Conservation (phyloP, 2,888 invertebrate species). For the Xestia sexstrigata region DNA sequence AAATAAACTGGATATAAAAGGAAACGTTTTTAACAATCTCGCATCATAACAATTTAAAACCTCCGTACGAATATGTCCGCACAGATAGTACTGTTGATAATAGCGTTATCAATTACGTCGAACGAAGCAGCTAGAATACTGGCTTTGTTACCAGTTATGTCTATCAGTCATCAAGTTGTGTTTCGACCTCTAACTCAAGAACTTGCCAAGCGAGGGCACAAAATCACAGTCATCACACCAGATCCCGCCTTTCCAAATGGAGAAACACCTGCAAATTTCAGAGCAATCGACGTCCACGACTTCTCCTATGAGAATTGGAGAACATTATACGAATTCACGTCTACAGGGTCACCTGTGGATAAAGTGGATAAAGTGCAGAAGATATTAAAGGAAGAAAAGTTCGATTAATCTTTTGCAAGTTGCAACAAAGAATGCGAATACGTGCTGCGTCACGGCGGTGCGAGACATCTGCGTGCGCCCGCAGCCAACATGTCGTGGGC, state of each 20-base stretch:
- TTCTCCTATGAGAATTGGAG: slow-evolving; percentile 66
- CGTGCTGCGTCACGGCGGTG: slow-evolving; percentile 70
- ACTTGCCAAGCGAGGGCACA: slow-evolving; percentile 66
- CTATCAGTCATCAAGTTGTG: slow-evolving; percentile 61
- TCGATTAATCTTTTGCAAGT: background rate
- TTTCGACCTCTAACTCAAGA: slow-evolving; percentile 75
- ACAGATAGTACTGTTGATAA: slow-evolving; percentile 29
- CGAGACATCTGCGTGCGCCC: slow-evolving; percentile 68
- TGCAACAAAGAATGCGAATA: background rate
- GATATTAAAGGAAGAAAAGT: slow-evolving; percentile 8
- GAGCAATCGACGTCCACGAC: slow-evolving; percentile 78
- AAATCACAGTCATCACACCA: slow-evolving; percentile 79
- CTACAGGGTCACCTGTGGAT: no score
- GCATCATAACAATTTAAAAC: background rate
- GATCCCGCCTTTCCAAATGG: slow-evolving; percentile 70
- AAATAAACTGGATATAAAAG: background rate
- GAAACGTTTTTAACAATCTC: background rate
- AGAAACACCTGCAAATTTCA: slow-evolving; percentile 42
- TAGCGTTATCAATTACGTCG: slow-evolving; percentile 66
- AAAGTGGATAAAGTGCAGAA: slow-evolving; percentile 12
- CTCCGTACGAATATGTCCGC: slow-evolving; percentile 4
- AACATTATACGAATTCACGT: slow-evolving; percentile 7
- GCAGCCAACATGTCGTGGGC: slow-evolving; percentile 61
- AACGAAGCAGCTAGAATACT: slow-evolving; percentile 68
- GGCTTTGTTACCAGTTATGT: slow-evolving; percentile 48